Evolutionary conservation across 2,113 vertebrate species (phyloP).

Genomic region (Pampusana beccarii): DNA sequence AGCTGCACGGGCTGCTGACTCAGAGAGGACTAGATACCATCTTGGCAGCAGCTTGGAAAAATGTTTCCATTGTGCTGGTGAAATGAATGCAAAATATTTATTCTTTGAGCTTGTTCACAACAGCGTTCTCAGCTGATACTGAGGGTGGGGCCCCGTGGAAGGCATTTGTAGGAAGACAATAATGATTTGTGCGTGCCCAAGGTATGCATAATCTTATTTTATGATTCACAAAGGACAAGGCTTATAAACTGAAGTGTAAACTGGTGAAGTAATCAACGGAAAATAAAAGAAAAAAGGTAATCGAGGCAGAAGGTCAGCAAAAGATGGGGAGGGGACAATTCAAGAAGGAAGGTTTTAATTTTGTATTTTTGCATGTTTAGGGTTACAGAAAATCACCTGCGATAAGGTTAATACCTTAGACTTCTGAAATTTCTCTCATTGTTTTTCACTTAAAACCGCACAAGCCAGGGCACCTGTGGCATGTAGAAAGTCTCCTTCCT

Average conservation of each 20-base stretch:
- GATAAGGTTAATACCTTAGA: neutral
- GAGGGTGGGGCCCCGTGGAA: slow-evolving; percentile 2
- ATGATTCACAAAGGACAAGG: slow-evolving; percentile 13
- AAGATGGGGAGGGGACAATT: neutral
- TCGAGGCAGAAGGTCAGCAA: neutral
- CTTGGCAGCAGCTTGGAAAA: slow-evolving; percentile 29
- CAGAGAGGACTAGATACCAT: slow-evolving; percentile 23
- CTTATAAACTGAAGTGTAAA: neutral
- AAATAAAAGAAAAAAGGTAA: neutral
- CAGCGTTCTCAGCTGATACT: slow-evolving; percentile 45
- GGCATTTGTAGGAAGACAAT: slow-evolving; percentile 1
- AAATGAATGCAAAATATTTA: slow-evolving; percentile 53
- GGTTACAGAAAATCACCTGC: neutral
- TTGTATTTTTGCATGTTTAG: neutral
- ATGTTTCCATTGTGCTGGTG: slow-evolving; percentile 54
- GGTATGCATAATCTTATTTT: neutral
- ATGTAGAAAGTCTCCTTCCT: neutral
- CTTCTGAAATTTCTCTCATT: neutral
- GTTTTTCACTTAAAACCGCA: neutral
- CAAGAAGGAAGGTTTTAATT: neutral
- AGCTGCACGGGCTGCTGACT: slow-evolving; percentile 50
- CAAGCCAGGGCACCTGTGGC: neutral
- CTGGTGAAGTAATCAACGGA: neutral
- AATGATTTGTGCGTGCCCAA: neutral
- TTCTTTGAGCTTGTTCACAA: slow-evolving; percentile 50